A percentile compares a stretch with the other conserved stretches of the same genome.
These are phyloP conservation scores for Psammodynastes pulverulentus DNA, from an alignment of 2,113 vertebrate species.

Conservation along the genomic window DNA sequence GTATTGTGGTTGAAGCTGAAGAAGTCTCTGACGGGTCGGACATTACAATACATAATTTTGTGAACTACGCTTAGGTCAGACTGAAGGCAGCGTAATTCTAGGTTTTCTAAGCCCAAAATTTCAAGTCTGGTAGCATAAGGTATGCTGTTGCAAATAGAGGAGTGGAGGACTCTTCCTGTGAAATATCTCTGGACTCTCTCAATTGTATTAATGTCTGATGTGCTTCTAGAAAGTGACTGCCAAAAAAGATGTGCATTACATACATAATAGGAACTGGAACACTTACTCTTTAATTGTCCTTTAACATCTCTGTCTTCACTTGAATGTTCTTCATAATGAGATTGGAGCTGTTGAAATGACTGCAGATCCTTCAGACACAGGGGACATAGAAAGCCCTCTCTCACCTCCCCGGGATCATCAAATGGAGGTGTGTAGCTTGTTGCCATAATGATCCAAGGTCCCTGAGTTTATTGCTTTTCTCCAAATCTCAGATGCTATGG, in stretches of 20 bases:
- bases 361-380: slow-evolving; percentile 94
- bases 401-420: slow-evolving; percentile 82
- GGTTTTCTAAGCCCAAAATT: too few species aligned
- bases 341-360: slow-evolving; percentile 90
- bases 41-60: too few species aligned
- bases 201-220: too few species aligned
- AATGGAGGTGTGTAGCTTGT: slow-evolving; percentile 78
- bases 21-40: too few species aligned
- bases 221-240: not conserved
- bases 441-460: slow-evolving; percentile 73
- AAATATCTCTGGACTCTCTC: too few species aligned
- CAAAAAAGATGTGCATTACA: not conserved
- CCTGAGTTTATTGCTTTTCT: not conserved
- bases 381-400: slow-evolving; percentile 94
- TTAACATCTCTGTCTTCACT: slow-evolving; percentile 84
- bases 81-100: too few species aligned
- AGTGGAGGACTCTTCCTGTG: too few species aligned
- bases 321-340: slow-evolving; percentile 92
- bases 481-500: not conserved
- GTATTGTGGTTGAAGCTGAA: too few species aligned
- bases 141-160: too few species aligned
- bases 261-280: not conserved
- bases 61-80: too few species aligned
- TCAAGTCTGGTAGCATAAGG: too few species aligned
- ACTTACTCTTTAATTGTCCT: slow-evolving; percentile 89